Conservation (phyloP, 2,888 invertebrate genomes). For the Lasioglossum figueresi region DNA sequence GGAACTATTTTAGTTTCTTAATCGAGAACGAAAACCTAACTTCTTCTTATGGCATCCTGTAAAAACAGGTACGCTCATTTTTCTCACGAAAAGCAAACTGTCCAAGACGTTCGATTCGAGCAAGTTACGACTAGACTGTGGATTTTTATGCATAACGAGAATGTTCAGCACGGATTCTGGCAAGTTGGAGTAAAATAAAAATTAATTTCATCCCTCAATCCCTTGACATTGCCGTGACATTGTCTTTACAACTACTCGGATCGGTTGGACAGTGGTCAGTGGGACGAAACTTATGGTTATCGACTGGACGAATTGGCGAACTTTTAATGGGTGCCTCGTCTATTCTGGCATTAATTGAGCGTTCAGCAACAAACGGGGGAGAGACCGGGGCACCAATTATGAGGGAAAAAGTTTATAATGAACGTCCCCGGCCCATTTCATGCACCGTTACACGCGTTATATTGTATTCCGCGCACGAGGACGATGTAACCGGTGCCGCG, state of each 20-base stretch:
- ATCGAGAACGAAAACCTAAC: neutral
- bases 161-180: too few species aligned
- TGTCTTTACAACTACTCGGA: neutral
- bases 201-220: too few species aligned
- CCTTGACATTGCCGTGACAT: too few species aligned
- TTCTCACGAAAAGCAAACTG: neutral
- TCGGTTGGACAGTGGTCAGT: neutral
- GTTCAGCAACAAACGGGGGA: slow-evolving; percentile 32
- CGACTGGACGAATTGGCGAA: slow-evolving; percentile 18
- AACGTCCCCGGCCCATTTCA: slow-evolving; percentile 51
- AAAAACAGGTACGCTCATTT: neutral
- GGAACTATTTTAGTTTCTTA: neutral
- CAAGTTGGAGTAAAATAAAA: too few species aligned
- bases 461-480: slow-evolving; percentile 55
- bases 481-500: slow-evolving; percentile 31
- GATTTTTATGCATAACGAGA: too few species aligned
- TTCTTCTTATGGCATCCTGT: neutral
- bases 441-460: slow-evolving; percentile 57
- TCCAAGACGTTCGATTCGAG: too few species aligned
- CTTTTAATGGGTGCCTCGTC: slow-evolving; percentile 34
- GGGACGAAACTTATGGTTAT: slow-evolving; percentile 6
- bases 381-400: slow-evolving; percentile 36
- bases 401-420: slow-evolving; percentile 59
- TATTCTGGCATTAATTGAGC: slow-evolving; percentile 27
- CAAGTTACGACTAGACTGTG: neutral